A percentile compares a stretch with the other conserved stretches of the same genome.
Conservation (phyloP, 53 echinoderm and acorn worm genomes). For the Hippasteria phrygiana region DNA sequence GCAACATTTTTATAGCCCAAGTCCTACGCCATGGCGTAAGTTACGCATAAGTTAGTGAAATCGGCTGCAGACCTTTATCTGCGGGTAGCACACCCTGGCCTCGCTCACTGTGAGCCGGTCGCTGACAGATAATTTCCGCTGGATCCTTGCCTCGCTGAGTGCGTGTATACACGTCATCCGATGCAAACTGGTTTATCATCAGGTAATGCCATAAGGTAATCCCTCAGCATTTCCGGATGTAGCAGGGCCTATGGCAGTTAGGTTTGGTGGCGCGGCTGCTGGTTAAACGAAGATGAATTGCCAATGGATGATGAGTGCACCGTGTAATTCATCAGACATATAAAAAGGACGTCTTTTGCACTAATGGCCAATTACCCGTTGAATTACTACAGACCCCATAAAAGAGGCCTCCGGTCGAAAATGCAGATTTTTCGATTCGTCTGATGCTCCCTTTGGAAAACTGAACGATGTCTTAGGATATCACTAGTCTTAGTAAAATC, state of each 20-base stretch:
- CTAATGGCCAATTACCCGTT: slow-evolving; percentile 1
- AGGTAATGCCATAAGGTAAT: neutral
- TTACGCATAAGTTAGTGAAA: no score
- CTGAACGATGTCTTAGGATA: no score
- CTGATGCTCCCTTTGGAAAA: no score
- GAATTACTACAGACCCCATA: neutral
- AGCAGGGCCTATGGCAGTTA: neutral
- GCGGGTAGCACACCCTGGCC: no score
- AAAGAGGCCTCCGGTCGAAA: neutral
- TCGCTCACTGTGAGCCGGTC: no score
- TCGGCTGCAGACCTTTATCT: no score
- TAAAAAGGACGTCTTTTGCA: neutral
- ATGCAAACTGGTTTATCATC: neutral
- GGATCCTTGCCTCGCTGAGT: no score
- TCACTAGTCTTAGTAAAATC: no score
- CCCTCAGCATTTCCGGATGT: neutral
- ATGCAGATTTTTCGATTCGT: neutral
- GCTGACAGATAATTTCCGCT: no score
- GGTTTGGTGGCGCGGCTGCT: neutral
- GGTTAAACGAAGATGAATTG: neutral
- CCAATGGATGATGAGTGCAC: neutral
- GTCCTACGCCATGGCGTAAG: no score
- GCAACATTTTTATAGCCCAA: no score
- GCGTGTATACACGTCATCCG: neutral
- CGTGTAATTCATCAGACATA: slow-evolving; percentile 6